Evolutionary conservation across 2,797 vertebrate genomes (phyloP), one percentile per base, ranked within the genome.

Genomic region (Channallabes apus): DNA sequence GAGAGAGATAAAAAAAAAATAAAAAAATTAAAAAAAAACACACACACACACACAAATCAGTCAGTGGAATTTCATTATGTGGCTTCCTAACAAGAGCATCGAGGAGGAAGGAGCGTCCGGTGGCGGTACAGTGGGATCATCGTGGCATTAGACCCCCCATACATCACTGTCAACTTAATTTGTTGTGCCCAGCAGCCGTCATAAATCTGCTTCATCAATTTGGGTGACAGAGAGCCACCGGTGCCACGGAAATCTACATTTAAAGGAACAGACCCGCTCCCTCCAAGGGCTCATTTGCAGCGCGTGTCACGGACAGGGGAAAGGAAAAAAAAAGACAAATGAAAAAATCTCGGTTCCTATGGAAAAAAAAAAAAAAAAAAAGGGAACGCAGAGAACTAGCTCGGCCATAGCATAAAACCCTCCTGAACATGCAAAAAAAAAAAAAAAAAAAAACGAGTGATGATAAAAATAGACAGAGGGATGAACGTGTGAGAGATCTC

Each of bases 151-250:
- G 91, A 35, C 94, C 94, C 94, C 96, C 95, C 96, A 97, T 97
- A 96, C 95, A 96, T 98, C 97, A 97, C 96, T 96, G 97, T 97
- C 97, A 97, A 94, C 95, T 97, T 98, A 96, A 97, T 97, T 96
- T 96, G 96, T 97, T 96, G 96, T 97, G 96, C 97, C 96, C 96
- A 97, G 97, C 95, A 96, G 96, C 96, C 93, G 90, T 96, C 96
- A 96, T 97, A 97, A 97, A 98, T 97, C 97, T 97, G 96, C 96
- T 96, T 96, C 96, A 96, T 97, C 96, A 94, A 94, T 96, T 96
- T 95, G 94, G 93, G 92, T 94, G 94, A 94, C 95, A 91, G 90
- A 94, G 93, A 94, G 92, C 93, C 94, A 93, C 92, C 92, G 93
- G 93, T 94, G 92, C 84, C 71, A 84, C 88, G 85, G 83, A 90